Conservation (phyloP, 1,140 invertebrate species). For the Oppia nitens region DNA sequence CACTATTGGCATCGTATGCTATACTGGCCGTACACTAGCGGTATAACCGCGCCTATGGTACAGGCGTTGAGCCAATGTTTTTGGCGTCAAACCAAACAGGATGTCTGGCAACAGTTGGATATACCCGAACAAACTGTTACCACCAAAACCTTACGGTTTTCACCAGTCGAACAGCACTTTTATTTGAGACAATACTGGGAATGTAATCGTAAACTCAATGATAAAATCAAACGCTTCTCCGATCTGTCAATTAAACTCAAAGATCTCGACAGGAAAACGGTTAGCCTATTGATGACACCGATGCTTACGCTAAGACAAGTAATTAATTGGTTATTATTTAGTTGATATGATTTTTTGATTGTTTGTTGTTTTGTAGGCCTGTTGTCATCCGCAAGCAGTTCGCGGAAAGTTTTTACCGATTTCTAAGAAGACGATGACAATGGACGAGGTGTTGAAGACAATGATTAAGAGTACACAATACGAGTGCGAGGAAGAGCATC, state of each 20-base stretch:
- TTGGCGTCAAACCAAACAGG: constrained; percentile 49
- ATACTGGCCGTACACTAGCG: constrained; percentile 34
- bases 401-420: constrained; percentile 38
- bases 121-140: constrained; percentile 33
- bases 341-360: background rate
- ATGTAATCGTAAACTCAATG: constrained; percentile 25
- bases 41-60: constrained; percentile 31
- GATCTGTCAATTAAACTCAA: constrained; percentile 28
- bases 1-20: constrained; percentile 40
- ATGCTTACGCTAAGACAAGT: constrained; percentile 5
- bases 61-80: constrained; percentile 40
- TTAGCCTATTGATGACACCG: constrained; percentile 17
- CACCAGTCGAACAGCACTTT: constrained; percentile 42
- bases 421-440: constrained; percentile 40
- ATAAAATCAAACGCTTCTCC: constrained; percentile 26
- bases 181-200: constrained; percentile 35
- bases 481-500: constrained; percentile 46
- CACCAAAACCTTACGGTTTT: constrained; percentile 37
- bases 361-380: constrained; percentile 30
- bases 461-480: constrained; percentile 43
- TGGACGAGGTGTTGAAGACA: constrained; percentile 46
- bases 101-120: constrained; percentile 40
- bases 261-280: constrained; percentile 29
- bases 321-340: background rate
- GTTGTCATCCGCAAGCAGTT: constrained; percentile 49